Percentiles rank a stretch among this genome's conserved stretches.
phyloP scores from a whole-genome alignment of 2,113 vertebrate genomes.

The Lophochroa leadbeateri region DNA sequence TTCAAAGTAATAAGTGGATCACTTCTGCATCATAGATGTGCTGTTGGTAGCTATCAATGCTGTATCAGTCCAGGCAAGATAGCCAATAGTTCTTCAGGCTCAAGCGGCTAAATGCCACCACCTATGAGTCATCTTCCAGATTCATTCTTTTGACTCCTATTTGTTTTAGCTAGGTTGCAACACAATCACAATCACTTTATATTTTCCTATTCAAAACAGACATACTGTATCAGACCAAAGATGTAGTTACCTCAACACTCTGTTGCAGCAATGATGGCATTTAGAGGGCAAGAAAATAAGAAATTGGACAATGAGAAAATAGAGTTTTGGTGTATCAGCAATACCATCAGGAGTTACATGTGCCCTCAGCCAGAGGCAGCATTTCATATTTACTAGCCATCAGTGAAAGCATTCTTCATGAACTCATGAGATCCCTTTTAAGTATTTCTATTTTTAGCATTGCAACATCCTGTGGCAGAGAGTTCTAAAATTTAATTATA shows the following conservation, averaged over 20 bases:
- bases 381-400: not conserved
- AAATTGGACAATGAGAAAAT: not conserved
- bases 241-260: not conserved
- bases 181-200: not conserved
- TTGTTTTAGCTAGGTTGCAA: not conserved
- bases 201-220: not conserved
- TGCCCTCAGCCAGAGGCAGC: not conserved
- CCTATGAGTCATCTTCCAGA: not conserved
- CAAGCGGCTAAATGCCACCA: not conserved
- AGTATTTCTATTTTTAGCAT: not conserved
- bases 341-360: not conserved
- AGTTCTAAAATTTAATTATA: not conserved
- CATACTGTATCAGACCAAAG: not conserved
- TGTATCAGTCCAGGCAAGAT: not conserved
- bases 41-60: not conserved
- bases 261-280: not conserved
- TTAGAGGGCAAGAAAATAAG: not conserved
- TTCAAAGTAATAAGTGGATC: not conserved
- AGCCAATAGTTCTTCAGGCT: not conserved
- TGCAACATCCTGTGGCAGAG: not conserved
- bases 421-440: not conserved
- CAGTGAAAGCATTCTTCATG: not conserved
- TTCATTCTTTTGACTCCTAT: not conserved
- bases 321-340: not conserved
- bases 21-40: not conserved